Conservation (phyloP, 2,888 invertebrate genomes). For the Melitaea athalia region DNA sequence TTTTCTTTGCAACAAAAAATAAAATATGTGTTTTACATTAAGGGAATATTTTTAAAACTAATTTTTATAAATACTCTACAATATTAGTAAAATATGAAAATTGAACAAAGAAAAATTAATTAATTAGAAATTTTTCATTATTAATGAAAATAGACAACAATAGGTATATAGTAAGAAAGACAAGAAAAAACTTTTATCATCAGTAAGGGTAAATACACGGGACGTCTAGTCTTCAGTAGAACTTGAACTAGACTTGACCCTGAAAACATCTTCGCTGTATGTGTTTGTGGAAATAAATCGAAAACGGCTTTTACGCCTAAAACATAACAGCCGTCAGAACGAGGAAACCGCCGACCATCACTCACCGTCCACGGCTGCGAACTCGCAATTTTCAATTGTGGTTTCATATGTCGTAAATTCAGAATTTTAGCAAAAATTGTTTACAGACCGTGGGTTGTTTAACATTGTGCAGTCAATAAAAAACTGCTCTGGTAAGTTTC, state of each 20-base stretch:
- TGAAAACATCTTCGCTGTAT: background rate
- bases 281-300: conserved; percentile 1
- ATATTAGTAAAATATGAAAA: background rate
- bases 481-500: conserved; percentile 67
- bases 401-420: conserved; percentile 51
- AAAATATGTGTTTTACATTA: background rate
- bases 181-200: too few species aligned
- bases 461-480: conserved; percentile 60
- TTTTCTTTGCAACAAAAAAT: background rate
- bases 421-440: conserved; percentile 61
- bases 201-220: too few species aligned
- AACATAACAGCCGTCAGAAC: conserved; percentile 27
- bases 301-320: conserved; percentile 3
- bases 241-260: background rate
- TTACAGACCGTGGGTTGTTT: conserved; percentile 60
- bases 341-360: conserved; percentile 42
- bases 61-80: too few species aligned
- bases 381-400: conserved; percentile 44
- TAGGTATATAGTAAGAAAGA: too few species aligned
- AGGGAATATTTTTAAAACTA: background rate
- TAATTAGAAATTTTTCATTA: background rate
- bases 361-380: conserved; percentile 38
- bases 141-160: too few species aligned
- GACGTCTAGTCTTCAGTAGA: too few species aligned
- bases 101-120: background rate